phyloP scores from a whole-genome alignment of 2,888 invertebrate species.

The Eupithecia inturbata region DNA sequence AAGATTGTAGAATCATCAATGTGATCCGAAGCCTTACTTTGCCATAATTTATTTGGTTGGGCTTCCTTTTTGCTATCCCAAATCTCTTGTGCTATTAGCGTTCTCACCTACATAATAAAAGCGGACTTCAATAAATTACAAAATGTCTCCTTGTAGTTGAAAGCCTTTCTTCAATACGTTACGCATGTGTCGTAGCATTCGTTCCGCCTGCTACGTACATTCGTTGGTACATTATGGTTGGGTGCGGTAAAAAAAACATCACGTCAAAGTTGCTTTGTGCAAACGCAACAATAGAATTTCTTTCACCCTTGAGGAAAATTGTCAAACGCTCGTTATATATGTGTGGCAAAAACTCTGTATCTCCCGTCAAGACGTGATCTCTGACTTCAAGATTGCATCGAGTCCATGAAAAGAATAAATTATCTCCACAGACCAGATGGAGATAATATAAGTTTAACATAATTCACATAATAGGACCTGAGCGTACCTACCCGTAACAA shows the following conservation, averaged over 20 bases:
- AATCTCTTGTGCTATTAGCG: not conserved
- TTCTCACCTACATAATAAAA: not conserved
- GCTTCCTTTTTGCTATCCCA: not conserved
- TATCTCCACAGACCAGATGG: conserved; percentile 51
- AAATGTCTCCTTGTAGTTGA: not conserved
- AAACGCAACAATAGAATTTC: conserved; percentile 24
- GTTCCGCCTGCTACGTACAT: conserved; percentile 11
- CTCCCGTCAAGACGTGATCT: conserved; percentile 41
- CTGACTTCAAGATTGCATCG: conserved; percentile 32
- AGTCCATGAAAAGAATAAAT: conserved; percentile 60
- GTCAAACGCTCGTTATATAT: conserved; percentile 23
- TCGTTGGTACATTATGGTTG: conserved; percentile 4
- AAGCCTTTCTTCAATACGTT: not conserved
- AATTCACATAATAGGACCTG: conserved; percentile 57
- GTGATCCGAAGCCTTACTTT: not conserved
- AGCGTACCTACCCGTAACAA: conserved; percentile 57
- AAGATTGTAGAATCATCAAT: not conserved
- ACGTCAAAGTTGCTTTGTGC: conserved; percentile 31
- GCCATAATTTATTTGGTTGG: not conserved
- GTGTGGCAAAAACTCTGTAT: conserved; percentile 40
- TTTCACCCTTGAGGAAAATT: conserved; percentile 27
- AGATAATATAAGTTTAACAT: conserved; percentile 58
- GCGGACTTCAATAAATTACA: not conserved
- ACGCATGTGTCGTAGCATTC: conserved; percentile 10
- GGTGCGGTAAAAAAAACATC: conserved; percentile 18